Evolutionary conservation across 2,113 vertebrate species (phyloP), one percentile per base, ranked within the genome.

Genomic region (Proteles cristata): DNA sequence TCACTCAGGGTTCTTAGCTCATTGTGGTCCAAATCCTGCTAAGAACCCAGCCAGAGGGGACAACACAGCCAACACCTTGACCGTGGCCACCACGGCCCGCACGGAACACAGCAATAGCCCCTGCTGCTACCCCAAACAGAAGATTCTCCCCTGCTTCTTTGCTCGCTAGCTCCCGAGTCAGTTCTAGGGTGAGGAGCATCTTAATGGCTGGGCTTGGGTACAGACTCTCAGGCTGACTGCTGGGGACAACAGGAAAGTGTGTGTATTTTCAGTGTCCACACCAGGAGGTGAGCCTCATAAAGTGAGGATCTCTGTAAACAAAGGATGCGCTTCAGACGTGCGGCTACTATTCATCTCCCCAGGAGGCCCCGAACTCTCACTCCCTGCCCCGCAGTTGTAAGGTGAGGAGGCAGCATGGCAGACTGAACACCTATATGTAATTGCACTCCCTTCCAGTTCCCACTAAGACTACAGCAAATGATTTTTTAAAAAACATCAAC

Each of bases 81-180:
- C 25, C 25, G 2, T 61, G 74, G 61, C 55, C 66, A 28, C n/a
- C 31, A 58, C 74, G 61, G 35, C 73, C 69, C 53, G 31, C 66
- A 25, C 0, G 1, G 43, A 39, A 73, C 69, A 35, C 19, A 53
- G 65, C 31, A n/a, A n/a, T 8, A 15, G 39, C 25, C 43, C 77
- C 84, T 35, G 26, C 45, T 66, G 17, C 86, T 53, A 14, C 19
- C 15, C 80, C 35, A 15, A 50, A 48, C 63, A 39, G 71, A 69
- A 87, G 66, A 43, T n/a, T 84, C 80, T 73, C 43, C 53, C 79
- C 2, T 6, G 73, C 71, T 88, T 55, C 88, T 90, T 74, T 63
- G 58, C n/a, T 88, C 31, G 10, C 39, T 43, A 33, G 45, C 65
- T 92, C 77, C 71, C 53, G 55, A 68, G 19, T 33, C 90, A 87